These are phyloP conservation scores for Holothuria scabra DNA, from an alignment of 53 echinoderm and acorn worm species.

Conservation along the genomic window DNA sequence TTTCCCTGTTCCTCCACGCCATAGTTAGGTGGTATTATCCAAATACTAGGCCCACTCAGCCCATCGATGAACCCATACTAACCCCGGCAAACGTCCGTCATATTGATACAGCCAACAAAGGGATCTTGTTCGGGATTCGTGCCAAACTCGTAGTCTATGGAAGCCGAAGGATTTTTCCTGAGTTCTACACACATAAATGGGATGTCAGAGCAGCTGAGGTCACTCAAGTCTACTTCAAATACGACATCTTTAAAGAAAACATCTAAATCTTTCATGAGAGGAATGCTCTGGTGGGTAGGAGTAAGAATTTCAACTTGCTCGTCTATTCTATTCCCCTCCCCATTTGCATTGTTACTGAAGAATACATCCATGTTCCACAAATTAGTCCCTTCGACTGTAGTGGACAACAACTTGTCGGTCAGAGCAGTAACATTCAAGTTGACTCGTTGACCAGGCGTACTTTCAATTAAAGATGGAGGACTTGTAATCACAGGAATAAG, in stretches of 20 bases:
- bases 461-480: neutral
- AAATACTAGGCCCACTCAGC: too few relatives aligned
- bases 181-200: slow-evolving; percentile 40
- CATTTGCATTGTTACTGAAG: neutral
- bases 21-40: too few relatives aligned
- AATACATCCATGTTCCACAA: slow-evolving; percentile 31
- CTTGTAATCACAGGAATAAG: slow-evolving; percentile 5
- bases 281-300: slow-evolving; percentile 1
- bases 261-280: slow-evolving; percentile 4
- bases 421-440: slow-evolving; percentile 10
- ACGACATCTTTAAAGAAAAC: neutral
- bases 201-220: neutral
- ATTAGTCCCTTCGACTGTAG: neutral
- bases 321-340: neutral
- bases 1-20: too few relatives aligned
- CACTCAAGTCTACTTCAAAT: slow-evolving; percentile 31
- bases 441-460: slow-evolving; percentile 30
- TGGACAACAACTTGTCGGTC: neutral
- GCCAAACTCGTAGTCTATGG: slow-evolving; percentile 18
- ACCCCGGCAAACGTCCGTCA: slow-evolving; percentile 22
- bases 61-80: too few relatives aligned
- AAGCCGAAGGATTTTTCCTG: neutral
- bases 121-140: slow-evolving; percentile 31
- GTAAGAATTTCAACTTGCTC: slow-evolving; percentile 22
- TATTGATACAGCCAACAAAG: slow-evolving; percentile 22